Conservation (phyloP, 2,888 invertebrate species). For the Ophonus ardosiacus region DNA sequence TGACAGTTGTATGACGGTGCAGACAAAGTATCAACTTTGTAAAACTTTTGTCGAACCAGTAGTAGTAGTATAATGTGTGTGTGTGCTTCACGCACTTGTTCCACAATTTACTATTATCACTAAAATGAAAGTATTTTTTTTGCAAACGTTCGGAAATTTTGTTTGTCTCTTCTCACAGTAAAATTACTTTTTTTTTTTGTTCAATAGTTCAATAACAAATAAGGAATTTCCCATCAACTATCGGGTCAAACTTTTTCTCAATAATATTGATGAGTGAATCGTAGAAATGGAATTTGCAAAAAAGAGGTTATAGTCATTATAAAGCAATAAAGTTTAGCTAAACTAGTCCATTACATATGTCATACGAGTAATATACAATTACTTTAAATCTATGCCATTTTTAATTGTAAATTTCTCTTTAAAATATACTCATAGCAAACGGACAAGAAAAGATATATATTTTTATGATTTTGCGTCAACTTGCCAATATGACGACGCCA, state of each 20-base stretch:
- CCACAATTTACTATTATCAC: too few species aligned
- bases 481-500: too few species aligned
- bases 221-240: not conserved
- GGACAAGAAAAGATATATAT: not conserved
- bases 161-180: not conserved
- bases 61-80: too few species aligned
- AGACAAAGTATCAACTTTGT: too few species aligned
- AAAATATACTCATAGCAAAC: not conserved
- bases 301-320: slow-evolving; percentile 40
- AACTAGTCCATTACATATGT: slow-evolving; percentile 30
- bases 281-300: slow-evolving; percentile 31
- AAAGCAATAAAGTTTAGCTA: slow-evolving; percentile 44
- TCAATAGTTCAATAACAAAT: slow-evolving; percentile 1
- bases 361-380: slow-evolving; percentile 14
- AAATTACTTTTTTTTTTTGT: not conserved
- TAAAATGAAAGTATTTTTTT: not conserved
- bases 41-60: too few species aligned
- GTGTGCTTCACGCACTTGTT: too few species aligned
- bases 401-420: slow-evolving; percentile 8
- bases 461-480: not conserved
- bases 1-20: too few species aligned
- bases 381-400: slow-evolving; percentile 17
- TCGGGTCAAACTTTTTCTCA: not conserved
- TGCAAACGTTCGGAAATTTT: not conserved
- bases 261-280: not conserved